Evolutionary conservation across 2,113 vertebrate genomes (phyloP).

Genomic region (Corythornis vintsioides): DNA sequence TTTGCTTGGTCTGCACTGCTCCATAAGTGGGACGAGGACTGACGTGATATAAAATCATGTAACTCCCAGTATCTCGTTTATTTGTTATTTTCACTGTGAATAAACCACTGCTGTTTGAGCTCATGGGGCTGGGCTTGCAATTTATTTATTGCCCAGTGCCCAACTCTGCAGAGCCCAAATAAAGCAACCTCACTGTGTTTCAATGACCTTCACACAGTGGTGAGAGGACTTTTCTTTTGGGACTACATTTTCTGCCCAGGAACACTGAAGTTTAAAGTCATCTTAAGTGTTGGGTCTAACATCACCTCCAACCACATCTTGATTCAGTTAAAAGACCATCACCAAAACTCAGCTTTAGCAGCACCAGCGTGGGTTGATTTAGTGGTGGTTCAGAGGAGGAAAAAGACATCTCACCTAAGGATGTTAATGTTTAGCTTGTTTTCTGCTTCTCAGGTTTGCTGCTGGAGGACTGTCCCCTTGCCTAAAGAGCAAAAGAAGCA

Average conservation of each 20-base stretch:
- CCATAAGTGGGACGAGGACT: not conserved
- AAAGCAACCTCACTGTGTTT: not conserved
- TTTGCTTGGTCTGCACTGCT: not conserved
- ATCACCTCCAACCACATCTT: not conserved
- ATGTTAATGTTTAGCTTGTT: slow-evolving; percentile 66
- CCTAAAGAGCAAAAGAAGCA: slow-evolving; percentile 46
- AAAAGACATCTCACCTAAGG: slow-evolving; percentile 56
- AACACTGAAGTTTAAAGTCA: not conserved
- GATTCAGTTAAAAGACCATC: not conserved
- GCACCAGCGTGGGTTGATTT: not conserved
- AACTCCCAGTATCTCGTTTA: too few species aligned
- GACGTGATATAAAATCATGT: too few species aligned
- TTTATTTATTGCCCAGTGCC: too few species aligned
- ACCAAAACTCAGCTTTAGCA: not conserved
- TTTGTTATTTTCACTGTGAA: too few species aligned
- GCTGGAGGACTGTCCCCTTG: slow-evolving; percentile 64
- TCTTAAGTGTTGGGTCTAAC: not conserved
- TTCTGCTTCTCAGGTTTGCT: slow-evolving; percentile 74
- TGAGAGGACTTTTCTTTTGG: not conserved
- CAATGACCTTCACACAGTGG: not conserved
- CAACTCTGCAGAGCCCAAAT: not conserved
- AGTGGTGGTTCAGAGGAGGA: not conserved
- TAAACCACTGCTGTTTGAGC: not conserved
- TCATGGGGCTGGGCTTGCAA: not conserved
- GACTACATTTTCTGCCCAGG: not conserved